These are phyloP conservation scores for Hippocampus guttulatus DNA, from an alignment of 2,113 vertebrate genomes.

Conservation along the genomic window DNA sequence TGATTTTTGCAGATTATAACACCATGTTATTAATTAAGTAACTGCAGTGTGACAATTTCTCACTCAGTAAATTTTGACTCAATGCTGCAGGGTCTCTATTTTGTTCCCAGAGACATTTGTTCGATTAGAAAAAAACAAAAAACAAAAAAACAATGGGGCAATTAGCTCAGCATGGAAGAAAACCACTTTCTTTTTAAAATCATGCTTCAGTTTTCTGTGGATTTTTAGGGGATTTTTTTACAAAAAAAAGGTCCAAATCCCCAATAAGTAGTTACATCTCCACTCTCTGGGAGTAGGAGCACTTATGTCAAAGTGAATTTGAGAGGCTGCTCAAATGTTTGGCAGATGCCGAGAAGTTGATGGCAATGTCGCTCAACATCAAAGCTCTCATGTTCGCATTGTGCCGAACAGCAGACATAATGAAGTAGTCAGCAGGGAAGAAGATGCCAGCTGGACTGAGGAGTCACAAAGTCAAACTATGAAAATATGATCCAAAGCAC, in stretches of 20 bases:
- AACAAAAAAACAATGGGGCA: slow-evolving; percentile 6
- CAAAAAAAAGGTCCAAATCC: not conserved
- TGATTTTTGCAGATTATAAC: not conserved
- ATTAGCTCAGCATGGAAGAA: slow-evolving; percentile 10
- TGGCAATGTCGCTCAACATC: slow-evolving; percentile 21
- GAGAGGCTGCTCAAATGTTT: slow-evolving; percentile 9
- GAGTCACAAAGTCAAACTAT: slow-evolving; percentile 10
- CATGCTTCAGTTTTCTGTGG: not conserved
- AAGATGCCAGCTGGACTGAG: slow-evolving; percentile 10
- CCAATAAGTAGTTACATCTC: not conserved
- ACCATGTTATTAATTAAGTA: not conserved
- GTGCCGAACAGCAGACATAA: not conserved
- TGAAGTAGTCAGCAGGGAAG: slow-evolving; percentile 1
- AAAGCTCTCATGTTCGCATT: not conserved
- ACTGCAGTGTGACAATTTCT: not conserved
- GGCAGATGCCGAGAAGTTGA: slow-evolving; percentile 11
- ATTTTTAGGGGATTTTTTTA: not conserved
- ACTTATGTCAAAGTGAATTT: slow-evolving; percentile 10
- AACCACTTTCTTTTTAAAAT: slow-evolving; percentile 8
- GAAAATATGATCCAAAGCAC: slow-evolving; percentile 4
- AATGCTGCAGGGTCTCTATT: not conserved
- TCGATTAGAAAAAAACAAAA: slow-evolving; percentile 2
- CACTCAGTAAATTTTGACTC: not conserved
- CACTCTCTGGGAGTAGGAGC: slow-evolving; percentile 13
- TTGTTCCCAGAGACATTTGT: not conserved